A percentile compares a stretch with the other conserved stretches of the same genome.
phyloP scores from a whole-genome alignment of 1,140 invertebrate genomes.

The Drosophila orosa region DNA sequence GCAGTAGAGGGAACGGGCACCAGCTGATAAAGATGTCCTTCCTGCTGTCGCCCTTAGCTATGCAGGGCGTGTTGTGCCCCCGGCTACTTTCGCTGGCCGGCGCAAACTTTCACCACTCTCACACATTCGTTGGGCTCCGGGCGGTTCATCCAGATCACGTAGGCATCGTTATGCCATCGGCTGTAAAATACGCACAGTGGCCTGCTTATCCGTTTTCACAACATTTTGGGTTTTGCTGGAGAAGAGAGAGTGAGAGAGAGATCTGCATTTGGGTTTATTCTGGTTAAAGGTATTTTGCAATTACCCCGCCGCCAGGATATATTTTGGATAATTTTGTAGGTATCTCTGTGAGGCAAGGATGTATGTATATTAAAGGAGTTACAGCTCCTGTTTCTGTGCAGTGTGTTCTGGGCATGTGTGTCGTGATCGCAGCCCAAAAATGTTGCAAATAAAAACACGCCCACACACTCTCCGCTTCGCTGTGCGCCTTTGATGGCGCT shows the following conservation, averaged over 20 bases:
- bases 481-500: constrained; percentile 65
- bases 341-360: background rate
- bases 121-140: constrained; percentile 57
- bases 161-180: constrained; percentile 79
- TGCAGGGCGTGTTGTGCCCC: constrained; percentile 60
- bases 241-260: background rate
- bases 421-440: constrained; percentile 32
- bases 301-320: background rate
- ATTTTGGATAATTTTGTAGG: background rate
- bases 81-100: constrained; percentile 71
- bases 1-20: background rate
- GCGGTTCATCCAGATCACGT: constrained; percentile 68
- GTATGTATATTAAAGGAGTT: background rate
- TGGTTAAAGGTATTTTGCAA: background rate
- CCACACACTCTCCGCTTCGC: constrained; percentile 35
- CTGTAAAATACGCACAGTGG: constrained; percentile 32
- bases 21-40: constrained; percentile 79
- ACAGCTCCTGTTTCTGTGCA: background rate
- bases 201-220: background rate
- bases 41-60: constrained; percentile 65
- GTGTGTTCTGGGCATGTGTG: background rate
- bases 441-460: constrained; percentile 73
- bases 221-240: background rate
- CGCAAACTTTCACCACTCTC: constrained; percentile 72
- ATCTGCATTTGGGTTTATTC: background rate